These are phyloP conservation scores for Petrophora chlorosata DNA, from an alignment of 2,888 invertebrate species.

Conservation along the genomic window DNA sequence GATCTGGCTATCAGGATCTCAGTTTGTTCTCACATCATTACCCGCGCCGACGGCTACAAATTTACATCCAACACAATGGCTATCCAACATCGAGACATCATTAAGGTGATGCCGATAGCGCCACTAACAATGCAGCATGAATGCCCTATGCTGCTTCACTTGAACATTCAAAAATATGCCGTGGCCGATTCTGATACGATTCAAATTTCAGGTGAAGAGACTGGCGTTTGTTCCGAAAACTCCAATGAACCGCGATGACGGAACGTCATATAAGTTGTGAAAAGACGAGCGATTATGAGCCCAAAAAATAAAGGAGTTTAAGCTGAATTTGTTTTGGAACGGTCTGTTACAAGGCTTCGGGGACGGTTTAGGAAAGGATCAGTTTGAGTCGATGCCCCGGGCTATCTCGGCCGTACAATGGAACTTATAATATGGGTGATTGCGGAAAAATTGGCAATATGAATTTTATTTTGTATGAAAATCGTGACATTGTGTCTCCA, in stretches of 20 bases:
- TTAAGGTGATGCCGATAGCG: slow-evolving; percentile 84
- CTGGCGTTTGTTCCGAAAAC: slow-evolving; percentile 58
- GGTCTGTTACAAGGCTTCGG: slow-evolving; percentile 51
- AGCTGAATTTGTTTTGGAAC: slow-evolving; percentile 57
- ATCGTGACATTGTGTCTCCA: slow-evolving; percentile 16
- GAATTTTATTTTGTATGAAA: slow-evolving; percentile 39
- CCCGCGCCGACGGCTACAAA: slow-evolving; percentile 84
- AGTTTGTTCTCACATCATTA: slow-evolving; percentile 84
- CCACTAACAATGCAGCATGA: slow-evolving; percentile 60
- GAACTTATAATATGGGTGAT: slow-evolving; percentile 76
- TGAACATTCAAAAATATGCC: slow-evolving; percentile 48
- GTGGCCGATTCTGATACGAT: slow-evolving; percentile 32
- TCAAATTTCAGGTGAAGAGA: slow-evolving; percentile 35
- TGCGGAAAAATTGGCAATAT: slow-evolving; percentile 69
- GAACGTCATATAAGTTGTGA: slow-evolving; percentile 75
- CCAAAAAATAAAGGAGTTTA: slow-evolving; percentile 46
- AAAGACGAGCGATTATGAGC: slow-evolving; percentile 62
- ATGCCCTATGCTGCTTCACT: slow-evolving; percentile 49
- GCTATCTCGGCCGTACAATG: slow-evolving; percentile 75
- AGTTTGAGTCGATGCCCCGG: slow-evolving; percentile 68
- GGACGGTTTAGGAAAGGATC: slow-evolving; percentile 73
- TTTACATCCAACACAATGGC: slow-evolving; percentile 84
- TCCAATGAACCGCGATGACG: slow-evolving; percentile 53
- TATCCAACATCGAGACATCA: slow-evolving; percentile 84
- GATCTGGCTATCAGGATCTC: slow-evolving; percentile 81